Base-by-base conservation (phyloP, 1,140 invertebrate species). In the Arion vulgaris region DNA sequence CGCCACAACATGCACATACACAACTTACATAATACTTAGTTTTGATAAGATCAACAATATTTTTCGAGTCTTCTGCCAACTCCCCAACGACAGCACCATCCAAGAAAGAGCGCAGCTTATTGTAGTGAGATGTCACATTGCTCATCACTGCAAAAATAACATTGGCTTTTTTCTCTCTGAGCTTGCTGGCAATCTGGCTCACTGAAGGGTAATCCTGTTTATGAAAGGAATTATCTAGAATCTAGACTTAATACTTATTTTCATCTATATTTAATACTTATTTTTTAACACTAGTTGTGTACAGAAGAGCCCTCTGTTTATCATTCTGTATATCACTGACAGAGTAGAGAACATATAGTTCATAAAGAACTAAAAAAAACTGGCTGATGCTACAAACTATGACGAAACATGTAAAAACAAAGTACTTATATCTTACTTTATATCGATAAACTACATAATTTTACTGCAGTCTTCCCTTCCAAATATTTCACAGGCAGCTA, bases 71-170 rank as follows among this genome's bases (percentile, higher is more conserved):
- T 49, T 96, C 93, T 0, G 95, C 95, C 32, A 99, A 93, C 79
- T 95, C 94, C 38, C 97, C 98, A 75, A 96, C 95, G 83, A 95
- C 96, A 13, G 98, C 93, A 11, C 93, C 93, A 95, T 90, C 88
- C 28, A 93, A 87, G 84, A 96, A 94, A 45, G 95, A 93, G 38
- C 94, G 95, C 7, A 99, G 93, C 86, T 95, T 94, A 15, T 80
- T 23, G 34, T 86, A 84, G n/a, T 85, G 81, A 84, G 96, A 94
- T 92, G 99, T 99, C 53, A 98, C 95, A 80, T 95, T 95, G 36
- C 94, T 93, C 0, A 97, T 98, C n/a, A 99, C 98, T 26, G 98
- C 98, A 94, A 99, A 99, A 86, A 99, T 99, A 57, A 99, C 94
- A 91, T 99, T 99, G 80, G 99, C 97, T 36, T 97, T 95, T 89